Percentiles rank a stretch among this genome's conserved stretches.
These are phyloP conservation scores for Acomys russatus DNA, from an alignment of 2,797 vertebrate genomes.

Conservation along the genomic window DNA sequence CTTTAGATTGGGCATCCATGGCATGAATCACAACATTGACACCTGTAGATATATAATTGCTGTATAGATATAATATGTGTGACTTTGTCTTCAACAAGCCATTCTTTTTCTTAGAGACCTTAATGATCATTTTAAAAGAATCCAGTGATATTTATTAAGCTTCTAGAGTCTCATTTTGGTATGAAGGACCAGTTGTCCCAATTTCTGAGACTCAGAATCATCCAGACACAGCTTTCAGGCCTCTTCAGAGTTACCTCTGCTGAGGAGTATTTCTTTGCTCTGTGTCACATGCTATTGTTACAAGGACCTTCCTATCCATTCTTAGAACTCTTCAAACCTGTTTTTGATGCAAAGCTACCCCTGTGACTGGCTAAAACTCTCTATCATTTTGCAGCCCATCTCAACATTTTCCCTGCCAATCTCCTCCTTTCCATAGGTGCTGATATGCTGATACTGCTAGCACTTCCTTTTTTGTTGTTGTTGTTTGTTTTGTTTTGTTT, in stretches of 20 bases:
- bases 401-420: neutral
- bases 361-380: neutral
- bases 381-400: neutral
- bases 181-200: neutral
- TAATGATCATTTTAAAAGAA: neutral
- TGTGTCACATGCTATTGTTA: neutral
- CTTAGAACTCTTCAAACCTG: neutral
- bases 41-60: neutral
- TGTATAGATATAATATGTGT: neutral
- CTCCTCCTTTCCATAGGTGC: neutral
- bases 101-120: conserved; percentile 35
- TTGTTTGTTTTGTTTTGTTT: too few relatives aligned
- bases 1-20: neutral
- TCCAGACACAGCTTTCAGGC: neutral
- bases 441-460: neutral
- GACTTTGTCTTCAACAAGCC: neutral
- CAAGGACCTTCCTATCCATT: neutral
- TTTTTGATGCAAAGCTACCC: neutral
- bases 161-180: neutral
- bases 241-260: neutral
- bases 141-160: neutral
- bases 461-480: neutral
- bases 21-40: neutral
- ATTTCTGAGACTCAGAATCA: neutral
- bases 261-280: neutral